Evolutionary conservation across 2,797 vertebrate species (phyloP), one percentile per base, ranked within the genome.

Genomic region (Paguma larvata): DNA sequence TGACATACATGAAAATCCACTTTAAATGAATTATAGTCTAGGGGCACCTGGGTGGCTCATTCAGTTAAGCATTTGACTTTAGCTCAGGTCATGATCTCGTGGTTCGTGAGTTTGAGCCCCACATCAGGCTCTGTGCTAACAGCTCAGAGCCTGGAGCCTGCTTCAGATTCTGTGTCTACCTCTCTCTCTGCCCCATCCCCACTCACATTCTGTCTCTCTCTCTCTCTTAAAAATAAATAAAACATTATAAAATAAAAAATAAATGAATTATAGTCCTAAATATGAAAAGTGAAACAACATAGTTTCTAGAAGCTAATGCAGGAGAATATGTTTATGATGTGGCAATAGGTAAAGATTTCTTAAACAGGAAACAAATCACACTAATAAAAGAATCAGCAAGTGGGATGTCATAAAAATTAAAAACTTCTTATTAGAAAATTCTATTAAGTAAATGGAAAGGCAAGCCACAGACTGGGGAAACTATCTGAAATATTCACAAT

Each of bases 401-500:
- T 19, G 32, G 53, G 15, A 78, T 11, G 25, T 95, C 59, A 77
- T 41, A 14, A 68, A 63, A 82, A 75, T 21, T 19, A 34, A 68
- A 77, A 73, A 53, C 15, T 87, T 87, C 53, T 77, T 88, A 83
- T 70, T 86, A 65, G 90, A 91, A 88, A 41, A 85, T 21, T 82
- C 19, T 93, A 14, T 48, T 65, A 77, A 97, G 38, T n/a, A 90
- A 96, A 80, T 30, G 10, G n/a, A 59, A 95, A 77, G 44, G 25
- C 27, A 94, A 85, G 15, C 27, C 59, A 65, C 1, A 70, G 14
- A n/a, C 11, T 23, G 6, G 68, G 0, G 18, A 11, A 97, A 85
- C 79, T 70, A 79, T 46, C n/a, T 91, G 51, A 19, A 41, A 87
- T 78, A 85, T 83, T 80, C 32, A 77, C 41, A 63, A 56, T 70